Percentiles rank a stretch among this genome's conserved stretches.
phyloP scores from a whole-genome alignment of 2,888 invertebrate genomes.

The Arctia plantaginis region DNA sequence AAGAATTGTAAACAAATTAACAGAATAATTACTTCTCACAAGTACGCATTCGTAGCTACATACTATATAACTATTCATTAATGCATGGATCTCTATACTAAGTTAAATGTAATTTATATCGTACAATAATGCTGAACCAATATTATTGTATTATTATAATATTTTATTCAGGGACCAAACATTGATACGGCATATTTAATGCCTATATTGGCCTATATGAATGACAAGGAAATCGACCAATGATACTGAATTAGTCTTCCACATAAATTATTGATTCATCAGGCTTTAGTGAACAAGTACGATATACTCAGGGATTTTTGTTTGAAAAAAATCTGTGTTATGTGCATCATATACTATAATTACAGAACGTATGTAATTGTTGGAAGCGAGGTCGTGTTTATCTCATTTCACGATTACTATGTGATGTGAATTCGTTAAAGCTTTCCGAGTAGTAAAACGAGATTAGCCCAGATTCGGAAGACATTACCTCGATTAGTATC shows the following conservation, averaged over 20 bases:
- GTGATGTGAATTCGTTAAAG: conserved; percentile 48
- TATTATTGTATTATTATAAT: background rate
- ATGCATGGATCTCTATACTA: too few species aligned
- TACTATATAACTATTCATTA: too few species aligned
- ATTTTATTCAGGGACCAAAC: background rate
- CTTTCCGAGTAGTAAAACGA: conserved; percentile 33
- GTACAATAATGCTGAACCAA: background rate
- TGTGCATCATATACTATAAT: conserved; percentile 43
- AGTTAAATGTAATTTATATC: background rate
- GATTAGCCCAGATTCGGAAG: conserved; percentile 17
- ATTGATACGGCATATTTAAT: background rate
- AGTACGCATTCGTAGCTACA: too few species aligned
- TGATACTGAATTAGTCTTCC: background rate
- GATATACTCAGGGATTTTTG: conserved; percentile 30
- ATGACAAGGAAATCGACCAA: background rate
- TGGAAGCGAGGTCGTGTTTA: conserved; percentile 39
- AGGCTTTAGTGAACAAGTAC: conserved; percentile 17
- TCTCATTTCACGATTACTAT: conserved; percentile 31
- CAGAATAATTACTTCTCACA: too few species aligned
- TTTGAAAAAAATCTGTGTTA: conserved; percentile 30
- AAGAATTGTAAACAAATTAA: background rate
- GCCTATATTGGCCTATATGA: background rate
- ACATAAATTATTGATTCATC: conserved; percentile 2
- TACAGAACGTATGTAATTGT: conserved; percentile 46
- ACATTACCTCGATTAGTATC: background rate